Evolutionary conservation across 2,797 vertebrate genomes (phyloP).

Genomic region (Darevskia mixta): DNA sequence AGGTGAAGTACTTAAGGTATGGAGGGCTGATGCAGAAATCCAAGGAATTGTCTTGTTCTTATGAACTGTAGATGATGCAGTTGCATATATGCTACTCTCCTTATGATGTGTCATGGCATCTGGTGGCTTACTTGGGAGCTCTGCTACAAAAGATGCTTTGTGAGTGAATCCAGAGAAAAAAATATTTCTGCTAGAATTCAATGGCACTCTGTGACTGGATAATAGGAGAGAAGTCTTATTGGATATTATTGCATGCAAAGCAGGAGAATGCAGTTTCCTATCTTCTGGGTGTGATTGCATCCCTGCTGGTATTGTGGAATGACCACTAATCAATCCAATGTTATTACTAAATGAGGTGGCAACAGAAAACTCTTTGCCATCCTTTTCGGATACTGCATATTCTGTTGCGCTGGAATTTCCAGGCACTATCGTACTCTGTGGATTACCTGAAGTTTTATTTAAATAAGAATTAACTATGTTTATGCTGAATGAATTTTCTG

Average conservation of each 20-base stretch:
- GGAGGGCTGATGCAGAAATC: slow-evolving; percentile 33
- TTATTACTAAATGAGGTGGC: slow-evolving; percentile 26
- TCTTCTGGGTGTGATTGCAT: slow-evolving; percentile 36
- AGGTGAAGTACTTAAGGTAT: slow-evolving; percentile 31
- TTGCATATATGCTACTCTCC: not conserved
- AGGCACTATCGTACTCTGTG: slow-evolving; percentile 31
- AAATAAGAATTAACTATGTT: slow-evolving; percentile 57
- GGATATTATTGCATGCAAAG: slow-evolving; percentile 33
- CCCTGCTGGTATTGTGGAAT: slow-evolving; percentile 40
- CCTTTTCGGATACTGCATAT: slow-evolving; percentile 14
- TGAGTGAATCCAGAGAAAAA: slow-evolving; percentile 22
- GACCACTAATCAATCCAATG: slow-evolving; percentile 30
- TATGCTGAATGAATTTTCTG: slow-evolving; percentile 59
- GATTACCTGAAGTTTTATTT: slow-evolving; percentile 61
- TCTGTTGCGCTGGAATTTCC: slow-evolving; percentile 13
- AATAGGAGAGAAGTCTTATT: slow-evolving; percentile 20
- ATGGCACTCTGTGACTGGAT: slow-evolving; percentile 45
- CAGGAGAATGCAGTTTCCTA: slow-evolving; percentile 21
- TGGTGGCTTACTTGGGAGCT: slow-evolving; percentile 12
- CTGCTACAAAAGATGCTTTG: slow-evolving; percentile 20
- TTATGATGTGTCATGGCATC: slow-evolving; percentile 31
- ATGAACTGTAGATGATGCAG: slow-evolving; percentile 42
- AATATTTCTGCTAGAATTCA: slow-evolving; percentile 12
- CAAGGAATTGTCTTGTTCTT: slow-evolving; percentile 34
- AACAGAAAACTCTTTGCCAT: not conserved